phyloP scores from a whole-genome alignment of 2,888 invertebrate species.

The Archips xylosteana region DNA sequence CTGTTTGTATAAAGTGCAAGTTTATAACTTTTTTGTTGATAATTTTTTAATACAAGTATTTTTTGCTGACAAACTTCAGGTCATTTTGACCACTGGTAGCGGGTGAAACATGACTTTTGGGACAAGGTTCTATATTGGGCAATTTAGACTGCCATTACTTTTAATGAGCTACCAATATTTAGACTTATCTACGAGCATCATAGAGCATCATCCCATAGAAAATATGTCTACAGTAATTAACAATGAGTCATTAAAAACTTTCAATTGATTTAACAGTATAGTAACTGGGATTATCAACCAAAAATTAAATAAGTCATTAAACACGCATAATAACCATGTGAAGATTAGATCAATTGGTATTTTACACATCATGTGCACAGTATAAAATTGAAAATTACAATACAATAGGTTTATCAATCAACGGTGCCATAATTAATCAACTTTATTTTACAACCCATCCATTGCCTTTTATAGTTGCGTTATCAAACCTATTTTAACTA shows the following conservation, averaged over 20 bases:
- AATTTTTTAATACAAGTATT: no score
- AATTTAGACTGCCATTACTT: no score
- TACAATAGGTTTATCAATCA: conserved; percentile 25
- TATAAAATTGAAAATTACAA: conserved; percentile 19
- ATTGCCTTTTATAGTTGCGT: conserved; percentile 9
- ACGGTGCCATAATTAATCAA: not conserved
- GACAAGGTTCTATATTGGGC: no score
- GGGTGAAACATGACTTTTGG: no score
- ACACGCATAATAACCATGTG: not conserved
- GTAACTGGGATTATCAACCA: not conserved
- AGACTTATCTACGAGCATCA: no score
- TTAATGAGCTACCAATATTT: no score
- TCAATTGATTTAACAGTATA: not conserved
- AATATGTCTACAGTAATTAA: no score
- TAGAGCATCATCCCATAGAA: no score
- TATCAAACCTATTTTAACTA: conserved; percentile 2
- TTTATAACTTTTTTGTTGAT: no score
- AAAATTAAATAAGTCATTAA: not conserved
- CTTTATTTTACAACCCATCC: conserved; percentile 10
- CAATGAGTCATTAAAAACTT: no score
- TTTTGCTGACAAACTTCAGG: no score
- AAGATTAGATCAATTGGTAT: not conserved
- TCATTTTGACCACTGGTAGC: no score
- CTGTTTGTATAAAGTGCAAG: not conserved
- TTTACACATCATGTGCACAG: not conserved